Percentiles rank a stretch among this genome's conserved stretches.
These are phyloP conservation scores for Athalia rosae DNA, from an alignment of 2,888 invertebrate species.

Conservation along the genomic window DNA sequence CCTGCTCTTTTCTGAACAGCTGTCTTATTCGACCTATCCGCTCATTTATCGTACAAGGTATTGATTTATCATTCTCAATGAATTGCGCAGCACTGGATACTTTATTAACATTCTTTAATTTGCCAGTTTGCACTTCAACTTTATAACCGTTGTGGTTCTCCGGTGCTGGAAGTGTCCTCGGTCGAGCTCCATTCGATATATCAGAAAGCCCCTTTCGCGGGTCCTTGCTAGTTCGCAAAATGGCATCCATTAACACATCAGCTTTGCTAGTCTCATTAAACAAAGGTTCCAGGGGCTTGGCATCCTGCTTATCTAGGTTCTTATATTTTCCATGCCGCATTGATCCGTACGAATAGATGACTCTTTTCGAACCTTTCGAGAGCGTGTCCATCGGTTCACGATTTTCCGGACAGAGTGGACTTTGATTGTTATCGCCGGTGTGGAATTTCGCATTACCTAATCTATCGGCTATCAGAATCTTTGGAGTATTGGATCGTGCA, in stretches of 20 bases:
- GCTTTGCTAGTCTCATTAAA: conserved; percentile 73
- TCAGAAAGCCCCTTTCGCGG: conserved; percentile 63
- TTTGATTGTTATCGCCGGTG: conserved; percentile 71
- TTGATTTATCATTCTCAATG: conserved; percentile 61
- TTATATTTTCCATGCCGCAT: conserved; percentile 22
- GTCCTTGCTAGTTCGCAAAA: conserved; percentile 75
- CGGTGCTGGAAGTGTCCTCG: conserved; percentile 49
- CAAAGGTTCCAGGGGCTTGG: conserved; percentile 51
- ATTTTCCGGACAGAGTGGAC: background rate
- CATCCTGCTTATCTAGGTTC: conserved; percentile 63
- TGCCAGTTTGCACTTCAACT: conserved; percentile 28
- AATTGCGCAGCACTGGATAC: conserved; percentile 8
- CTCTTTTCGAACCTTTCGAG: conserved; percentile 7
- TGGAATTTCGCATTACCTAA: conserved; percentile 60
- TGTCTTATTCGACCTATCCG: conserved; percentile 64
- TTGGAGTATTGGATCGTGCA: background rate
- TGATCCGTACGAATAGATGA: background rate
- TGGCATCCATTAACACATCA: conserved; percentile 76
- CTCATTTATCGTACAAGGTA: conserved; percentile 65
- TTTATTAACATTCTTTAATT: background rate
- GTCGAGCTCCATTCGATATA: conserved; percentile 59
- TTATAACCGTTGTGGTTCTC: conserved; percentile 22
- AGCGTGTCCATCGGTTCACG: conserved; percentile 6
- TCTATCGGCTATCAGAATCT: conserved; percentile 7
- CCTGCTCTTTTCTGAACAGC: conserved; percentile 66